A percentile compares a stretch with the other conserved stretches of the same genome.
Conservation (phyloP, 1,140 invertebrate species). For the Caenorhabditis brenneri region DNA sequence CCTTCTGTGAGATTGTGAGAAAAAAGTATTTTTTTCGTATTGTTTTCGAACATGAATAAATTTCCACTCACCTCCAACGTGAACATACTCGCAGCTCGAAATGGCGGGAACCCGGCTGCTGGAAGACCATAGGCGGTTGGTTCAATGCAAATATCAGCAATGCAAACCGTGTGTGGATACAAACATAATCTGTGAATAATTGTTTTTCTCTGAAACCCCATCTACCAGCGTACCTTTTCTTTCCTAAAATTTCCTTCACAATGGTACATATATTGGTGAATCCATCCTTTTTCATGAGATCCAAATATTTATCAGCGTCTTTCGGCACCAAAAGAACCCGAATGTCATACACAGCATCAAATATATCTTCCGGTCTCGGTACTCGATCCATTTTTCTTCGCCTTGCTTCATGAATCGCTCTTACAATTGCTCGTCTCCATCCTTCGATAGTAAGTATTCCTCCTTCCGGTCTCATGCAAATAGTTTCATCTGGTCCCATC, state of each 20-base stretch:
- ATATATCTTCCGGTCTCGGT: conserved; percentile 35
- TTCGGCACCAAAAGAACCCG: not conserved
- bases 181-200: conserved; percentile 24
- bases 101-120: conserved; percentile 10
- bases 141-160: conserved; percentile 34
- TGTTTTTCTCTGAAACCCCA: not conserved
- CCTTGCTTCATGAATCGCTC: not conserved
- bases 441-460: not conserved
- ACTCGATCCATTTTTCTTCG: conserved; percentile 3
- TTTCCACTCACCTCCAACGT: not conserved
- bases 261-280: not conserved
- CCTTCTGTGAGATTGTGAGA: no score
- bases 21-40: no score
- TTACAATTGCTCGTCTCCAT: conserved; percentile 7
- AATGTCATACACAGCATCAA: conserved; percentile 23
- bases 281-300: not conserved
- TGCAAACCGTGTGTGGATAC: conserved; percentile 4
- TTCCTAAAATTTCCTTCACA: not conserved
- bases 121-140: not conserved
- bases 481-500: conserved; percentile 42
- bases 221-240: not conserved
- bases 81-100: not conserved
- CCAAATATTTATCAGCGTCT: not conserved
- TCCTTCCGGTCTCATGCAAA: conserved; percentile 33
- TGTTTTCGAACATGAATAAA: no score